Conservation (phyloP, 2,888 invertebrate species). For the Melieria picta region DNA sequence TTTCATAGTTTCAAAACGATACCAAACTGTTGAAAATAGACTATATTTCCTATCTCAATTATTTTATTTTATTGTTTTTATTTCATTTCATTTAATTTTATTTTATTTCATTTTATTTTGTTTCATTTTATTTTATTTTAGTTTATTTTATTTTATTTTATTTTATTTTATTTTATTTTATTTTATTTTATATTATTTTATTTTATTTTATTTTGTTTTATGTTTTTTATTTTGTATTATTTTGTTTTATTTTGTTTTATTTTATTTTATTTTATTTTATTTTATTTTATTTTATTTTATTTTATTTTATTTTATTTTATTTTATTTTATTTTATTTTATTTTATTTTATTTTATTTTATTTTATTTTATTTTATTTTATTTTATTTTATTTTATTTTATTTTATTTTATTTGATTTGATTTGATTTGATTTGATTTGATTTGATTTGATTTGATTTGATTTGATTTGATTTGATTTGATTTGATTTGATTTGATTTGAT, state of each 20-base stretch:
- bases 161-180: conserved; percentile 1
- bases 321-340: conserved; percentile 6
- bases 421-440: background rate
- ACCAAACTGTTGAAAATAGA: too few species aligned
- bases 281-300: conserved; percentile 5
- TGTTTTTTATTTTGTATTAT: background rate
- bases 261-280: background rate
- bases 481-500: background rate
- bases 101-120: conserved; percentile 2
- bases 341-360: conserved; percentile 12
- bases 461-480: background rate
- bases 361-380: conserved; percentile 7
- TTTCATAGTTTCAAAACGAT: too few species aligned
- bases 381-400: background rate
- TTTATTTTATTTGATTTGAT: background rate
- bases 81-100: background rate
- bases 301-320: background rate
- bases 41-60: background rate
- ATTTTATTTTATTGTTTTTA: background rate
- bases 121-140: background rate
- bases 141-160: background rate
- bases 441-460: background rate
- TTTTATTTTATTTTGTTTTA: background rate
- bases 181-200: background rate
- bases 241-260: conserved; percentile 1